phyloP scores from a whole-genome alignment of 30 jellyfish, hydroid and myxozoan species.

The Catostylus mosaicus region DNA sequence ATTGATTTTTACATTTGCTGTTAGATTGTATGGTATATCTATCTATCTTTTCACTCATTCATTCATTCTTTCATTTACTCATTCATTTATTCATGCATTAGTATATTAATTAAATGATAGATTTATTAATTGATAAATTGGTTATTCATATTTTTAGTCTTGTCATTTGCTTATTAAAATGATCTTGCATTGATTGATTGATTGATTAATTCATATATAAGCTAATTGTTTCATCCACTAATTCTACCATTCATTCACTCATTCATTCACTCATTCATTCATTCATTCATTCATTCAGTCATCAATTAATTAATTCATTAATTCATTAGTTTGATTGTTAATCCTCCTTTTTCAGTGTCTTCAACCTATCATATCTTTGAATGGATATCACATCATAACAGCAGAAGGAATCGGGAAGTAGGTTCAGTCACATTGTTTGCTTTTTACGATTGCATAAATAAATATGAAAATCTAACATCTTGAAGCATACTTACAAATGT shows the following conservation, averaged over 20 bases:
- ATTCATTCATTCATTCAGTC: too few relatives aligned
- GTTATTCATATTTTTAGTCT: neutral
- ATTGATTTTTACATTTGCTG: too few relatives aligned
- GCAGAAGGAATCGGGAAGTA: slow-evolving; percentile 69
- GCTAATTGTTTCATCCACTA: neutral
- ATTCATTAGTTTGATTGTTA: neutral
- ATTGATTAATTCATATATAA: neutral
- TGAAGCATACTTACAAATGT: too few relatives aligned
- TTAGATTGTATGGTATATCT: too few relatives aligned
- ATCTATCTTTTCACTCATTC: too few relatives aligned
- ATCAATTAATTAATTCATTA: neutral
- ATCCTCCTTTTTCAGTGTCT: slow-evolving; percentile 40
- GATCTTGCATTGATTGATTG: neutral
- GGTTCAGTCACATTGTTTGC: too few relatives aligned
- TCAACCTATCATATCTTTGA: slow-evolving; percentile 48
- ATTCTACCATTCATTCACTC: too few relatives aligned
- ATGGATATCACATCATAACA: slow-evolving; percentile 58
- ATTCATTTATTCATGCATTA: too few relatives aligned
- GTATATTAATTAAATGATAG: neutral
- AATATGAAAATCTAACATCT: too few relatives aligned
- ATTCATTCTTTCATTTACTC: too few relatives aligned
- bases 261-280: too few relatives aligned
- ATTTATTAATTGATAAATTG: neutral
- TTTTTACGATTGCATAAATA: too few relatives aligned
- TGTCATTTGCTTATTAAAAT: neutral